A percentile compares a stretch with the other conserved stretches of the same genome.
These are phyloP conservation scores for Harpalus rufipes DNA, from an alignment of 2,888 invertebrate species.

Conservation along the genomic window DNA sequence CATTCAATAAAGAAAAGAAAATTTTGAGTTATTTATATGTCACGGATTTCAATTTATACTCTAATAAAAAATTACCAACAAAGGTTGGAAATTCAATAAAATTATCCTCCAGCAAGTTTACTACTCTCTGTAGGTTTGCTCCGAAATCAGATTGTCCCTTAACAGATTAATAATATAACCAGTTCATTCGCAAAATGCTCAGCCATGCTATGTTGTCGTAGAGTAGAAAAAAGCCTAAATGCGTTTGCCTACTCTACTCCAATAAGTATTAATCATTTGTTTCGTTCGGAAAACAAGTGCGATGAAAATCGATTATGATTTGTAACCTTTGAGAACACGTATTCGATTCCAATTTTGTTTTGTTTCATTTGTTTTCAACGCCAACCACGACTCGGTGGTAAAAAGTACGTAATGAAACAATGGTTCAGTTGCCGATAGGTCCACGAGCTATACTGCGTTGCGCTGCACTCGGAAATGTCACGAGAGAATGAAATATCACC, in stretches of 20 bases:
- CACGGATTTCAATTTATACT: conserved; percentile 47
- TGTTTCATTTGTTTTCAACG: conserved; percentile 60
- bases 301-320: conserved; percentile 67
- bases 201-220: conserved; percentile 6
- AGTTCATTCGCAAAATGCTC: conserved; percentile 40
- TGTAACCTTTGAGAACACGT: conserved; percentile 66
- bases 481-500: conserved; percentile 7
- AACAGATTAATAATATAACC: conserved; percentile 51
- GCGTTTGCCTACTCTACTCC: conserved; percentile 32
- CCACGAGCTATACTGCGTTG: conserved; percentile 5
- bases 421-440: conserved; percentile 39
- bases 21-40: conserved; percentile 31
- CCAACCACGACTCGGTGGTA: conserved; percentile 57
- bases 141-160: conserved; percentile 32
- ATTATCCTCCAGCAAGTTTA: conserved; percentile 47
- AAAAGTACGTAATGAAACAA: conserved; percentile 64
- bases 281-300: conserved; percentile 63
- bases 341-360: conserved; percentile 61
- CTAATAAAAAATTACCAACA: conserved; percentile 42
- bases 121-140: conserved; percentile 36
- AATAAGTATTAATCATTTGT: conserved; percentile 65
- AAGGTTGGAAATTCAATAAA: conserved; percentile 52
- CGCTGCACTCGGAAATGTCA: conserved; percentile 11
- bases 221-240: conserved; percentile 7
- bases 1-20: background rate